Percentiles rank a stretch among this genome's conserved stretches.
Conservation (phyloP, 2,113 vertebrate species). For the Channa maculata region DNA sequence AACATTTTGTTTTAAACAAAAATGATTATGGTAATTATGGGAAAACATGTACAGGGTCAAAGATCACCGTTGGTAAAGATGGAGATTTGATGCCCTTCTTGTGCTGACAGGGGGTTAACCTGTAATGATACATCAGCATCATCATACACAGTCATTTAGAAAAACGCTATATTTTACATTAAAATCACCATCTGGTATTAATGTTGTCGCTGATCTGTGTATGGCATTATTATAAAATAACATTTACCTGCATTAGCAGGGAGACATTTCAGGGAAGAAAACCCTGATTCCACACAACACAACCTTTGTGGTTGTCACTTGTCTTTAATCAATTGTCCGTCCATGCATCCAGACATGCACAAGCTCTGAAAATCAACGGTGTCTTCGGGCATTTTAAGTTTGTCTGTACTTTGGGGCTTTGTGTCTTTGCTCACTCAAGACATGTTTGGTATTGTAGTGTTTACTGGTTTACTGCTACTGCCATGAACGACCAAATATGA, state of each 20-base stretch:
- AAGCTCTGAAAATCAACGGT: conserved; percentile 33
- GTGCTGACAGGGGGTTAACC: no score
- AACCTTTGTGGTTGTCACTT: conserved; percentile 60
- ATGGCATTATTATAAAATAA: no score
- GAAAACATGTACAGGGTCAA: no score
- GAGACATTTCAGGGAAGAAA: conserved; percentile 25
- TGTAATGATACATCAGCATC: no score
- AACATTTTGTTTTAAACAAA: no score
- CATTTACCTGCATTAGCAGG: not conserved
- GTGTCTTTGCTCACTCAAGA: not conserved
- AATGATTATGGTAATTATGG: no score
- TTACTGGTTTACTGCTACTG: not conserved
- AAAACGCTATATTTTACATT: no score
- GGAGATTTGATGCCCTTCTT: no score
- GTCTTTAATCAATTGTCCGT: conserved; percentile 39
- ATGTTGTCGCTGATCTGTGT: no score
- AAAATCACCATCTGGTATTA: no score
- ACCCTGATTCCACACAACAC: conserved; percentile 30
- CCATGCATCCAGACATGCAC: conserved; percentile 25
- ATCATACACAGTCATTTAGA: no score
- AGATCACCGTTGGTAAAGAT: no score
- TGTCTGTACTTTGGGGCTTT: not conserved
- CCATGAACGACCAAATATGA: not conserved
- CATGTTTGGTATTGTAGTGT: not conserved
- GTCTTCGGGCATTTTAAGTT: conserved; percentile 32